Evolutionary conservation across 1,140 invertebrate genomes (phyloP), one percentile per base, ranked within the genome.

Genomic region (Kradibia gibbosae): DNA sequence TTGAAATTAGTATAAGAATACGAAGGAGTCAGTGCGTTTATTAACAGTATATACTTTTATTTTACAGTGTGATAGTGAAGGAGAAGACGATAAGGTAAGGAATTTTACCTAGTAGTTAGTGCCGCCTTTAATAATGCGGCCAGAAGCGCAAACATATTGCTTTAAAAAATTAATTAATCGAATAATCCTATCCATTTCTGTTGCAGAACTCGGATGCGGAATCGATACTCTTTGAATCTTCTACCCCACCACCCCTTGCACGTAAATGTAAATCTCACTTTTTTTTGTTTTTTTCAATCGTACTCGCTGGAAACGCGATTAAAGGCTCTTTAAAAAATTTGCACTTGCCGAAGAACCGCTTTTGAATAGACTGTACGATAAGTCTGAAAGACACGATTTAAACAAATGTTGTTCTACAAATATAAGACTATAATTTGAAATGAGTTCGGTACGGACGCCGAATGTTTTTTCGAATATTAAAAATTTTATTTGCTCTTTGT

Each of bases 21-120:
- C 28, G 31, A 15, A 71, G 67, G 11, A 71, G 17, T 71, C 50
- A 50, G 34, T 11, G 75, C 73, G 42, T 72, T 67, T 67, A 83
- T 80, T 88, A 85, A 86, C 84, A 15, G 57, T 62, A 13, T 55
- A 48, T 89, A 92, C 15, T 91, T 91, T 87, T 95, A 95, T 84
- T 70, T 20, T 36, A 74, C 93, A 96, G 95, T 96, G 95, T 96
- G 95, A 96, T 96, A 96, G 95, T 94, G 95, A 95, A 94, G 95
- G 95, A 92, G 95, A 96, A 92, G 95, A 96, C 90, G 95, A 95
- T 93, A 96, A 96, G 95, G 95, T 95, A 92, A 93, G 13, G 50
- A 60, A 48, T 53, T 48, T 22, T 13, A 28, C 7, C 5, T 31
- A 65, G 4, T 34, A 71, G 3, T 28, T 60, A n/a, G 7, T 75